Conservation (phyloP, 1,140 invertebrate genomes). For the Drosophila sucinea region DNA sequence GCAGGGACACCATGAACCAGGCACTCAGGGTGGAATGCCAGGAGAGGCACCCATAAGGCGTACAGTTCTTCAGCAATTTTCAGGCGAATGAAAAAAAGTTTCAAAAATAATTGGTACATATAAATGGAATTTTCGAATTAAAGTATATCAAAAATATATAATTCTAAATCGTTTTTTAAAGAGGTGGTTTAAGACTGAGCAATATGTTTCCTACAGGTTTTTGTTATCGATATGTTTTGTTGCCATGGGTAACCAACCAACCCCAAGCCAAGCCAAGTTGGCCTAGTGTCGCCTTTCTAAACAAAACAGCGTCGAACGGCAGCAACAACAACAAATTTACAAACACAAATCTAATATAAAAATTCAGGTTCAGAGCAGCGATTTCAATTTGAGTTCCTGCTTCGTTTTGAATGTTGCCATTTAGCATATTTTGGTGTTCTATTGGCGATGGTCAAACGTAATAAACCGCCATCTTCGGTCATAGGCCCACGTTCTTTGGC, state of each 20-base stretch:
- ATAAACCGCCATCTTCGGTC: conserved; percentile 17
- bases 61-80: conserved; percentile 45
- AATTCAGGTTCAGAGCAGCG: neutral
- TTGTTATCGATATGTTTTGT: neutral
- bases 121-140: conserved; percentile 1
- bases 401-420: conserved; percentile 29
- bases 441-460: conserved; percentile 36
- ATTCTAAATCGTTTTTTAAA: neutral
- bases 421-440: neutral
- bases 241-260: neutral
- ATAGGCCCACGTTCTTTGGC: conserved; percentile 4
- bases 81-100: conserved; percentile 4
- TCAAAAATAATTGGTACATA: neutral
- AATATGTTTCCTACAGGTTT: neutral
- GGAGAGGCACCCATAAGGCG: conserved; percentile 27
- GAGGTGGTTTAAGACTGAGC: neutral
- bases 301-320: neutral
- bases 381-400: conserved; percentile 5
- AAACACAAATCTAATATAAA: conserved; percentile 3
- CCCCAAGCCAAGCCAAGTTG: conserved; percentile 23
- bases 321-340: conserved; percentile 4
- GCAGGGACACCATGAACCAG: conserved; percentile 59
- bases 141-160: conserved; percentile 13
- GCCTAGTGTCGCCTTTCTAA: conserved; percentile 9
- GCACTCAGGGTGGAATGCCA: neutral